A percentile compares a stretch with the other conserved stretches of the same genome.
Evolutionary conservation across 2,113 vertebrate species (phyloP).

Genomic region (Varanus salvator): DNA sequence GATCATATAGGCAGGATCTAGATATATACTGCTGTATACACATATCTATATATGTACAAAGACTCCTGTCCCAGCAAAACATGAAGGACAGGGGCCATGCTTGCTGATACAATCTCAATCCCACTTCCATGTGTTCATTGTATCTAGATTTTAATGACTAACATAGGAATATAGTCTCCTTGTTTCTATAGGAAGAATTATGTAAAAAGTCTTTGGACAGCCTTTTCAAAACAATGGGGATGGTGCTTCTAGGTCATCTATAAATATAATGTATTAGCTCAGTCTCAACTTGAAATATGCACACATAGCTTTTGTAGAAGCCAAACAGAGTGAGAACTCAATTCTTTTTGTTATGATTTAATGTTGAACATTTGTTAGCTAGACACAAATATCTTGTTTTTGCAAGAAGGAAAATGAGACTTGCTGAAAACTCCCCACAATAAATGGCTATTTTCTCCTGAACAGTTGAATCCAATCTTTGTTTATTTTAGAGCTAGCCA

Average conservation of each 20-base stretch:
- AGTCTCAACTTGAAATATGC: constrained; percentile 2
- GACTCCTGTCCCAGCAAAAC: not conserved
- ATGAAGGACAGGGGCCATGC: not conserved
- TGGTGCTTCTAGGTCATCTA: not conserved
- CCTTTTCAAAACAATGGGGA: not conserved
- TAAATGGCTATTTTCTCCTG: constrained; percentile 70
- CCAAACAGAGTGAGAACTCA: constrained; percentile 36
- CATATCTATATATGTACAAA: not conserved
- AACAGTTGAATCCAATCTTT: constrained; percentile 68
- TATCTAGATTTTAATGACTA: not conserved
- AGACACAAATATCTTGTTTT: constrained; percentile 61
- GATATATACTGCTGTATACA: not conserved
- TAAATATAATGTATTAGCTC: not conserved
- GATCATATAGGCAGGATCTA: not conserved
- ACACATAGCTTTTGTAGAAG: constrained; percentile 39
- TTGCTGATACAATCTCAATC: not conserved
- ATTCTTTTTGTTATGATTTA: constrained; percentile 63
- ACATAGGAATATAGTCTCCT: not conserved
- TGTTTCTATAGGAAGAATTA: not conserved
- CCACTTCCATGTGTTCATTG: not conserved
- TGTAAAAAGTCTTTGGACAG: not conserved
- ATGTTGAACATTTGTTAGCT: constrained; percentile 56
- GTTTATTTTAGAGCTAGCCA: constrained; percentile 60
- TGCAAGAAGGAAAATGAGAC: constrained; percentile 66
- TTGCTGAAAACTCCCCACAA: constrained; percentile 57